Percentiles rank a stretch among this genome's conserved stretches.
phyloP scores from a whole-genome alignment of 2,113 vertebrate genomes.

The Carassius carassius region DNA sequence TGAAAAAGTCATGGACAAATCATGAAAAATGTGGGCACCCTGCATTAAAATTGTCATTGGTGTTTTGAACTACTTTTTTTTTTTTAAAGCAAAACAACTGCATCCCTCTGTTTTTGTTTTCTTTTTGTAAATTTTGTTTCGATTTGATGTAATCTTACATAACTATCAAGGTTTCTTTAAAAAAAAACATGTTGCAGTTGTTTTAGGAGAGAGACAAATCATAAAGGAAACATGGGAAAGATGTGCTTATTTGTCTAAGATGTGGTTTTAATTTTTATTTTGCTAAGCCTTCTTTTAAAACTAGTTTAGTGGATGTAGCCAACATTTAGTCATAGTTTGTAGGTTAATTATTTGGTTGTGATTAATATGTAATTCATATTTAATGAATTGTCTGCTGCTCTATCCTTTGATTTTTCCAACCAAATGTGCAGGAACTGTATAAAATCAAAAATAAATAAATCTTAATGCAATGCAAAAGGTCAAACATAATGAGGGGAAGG shows the following conservation, averaged over 20 bases:
- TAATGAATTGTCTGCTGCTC: not conserved
- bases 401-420: not conserved
- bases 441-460: conserved; percentile 8
- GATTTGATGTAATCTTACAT: not conserved
- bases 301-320: not conserved
- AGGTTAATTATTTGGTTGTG: not conserved
- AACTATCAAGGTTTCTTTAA: not conserved
- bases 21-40: not conserved
- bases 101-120: not conserved
- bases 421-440: not conserved
- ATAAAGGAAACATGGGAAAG: not conserved
- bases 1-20: not conserved
- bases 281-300: not conserved
- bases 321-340: not conserved
- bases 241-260: not conserved
- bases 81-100: not conserved
- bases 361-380: not conserved
- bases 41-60: not conserved
- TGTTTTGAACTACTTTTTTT: not conserved
- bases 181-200: not conserved
- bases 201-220: not conserved
- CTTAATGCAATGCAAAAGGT: conserved; percentile 14
- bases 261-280: not conserved
- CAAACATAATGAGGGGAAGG: conserved; percentile 8
- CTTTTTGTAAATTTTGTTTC: not conserved